phyloP scores from a whole-genome alignment of 2,113 vertebrate genomes.

The Passer domesticus region DNA sequence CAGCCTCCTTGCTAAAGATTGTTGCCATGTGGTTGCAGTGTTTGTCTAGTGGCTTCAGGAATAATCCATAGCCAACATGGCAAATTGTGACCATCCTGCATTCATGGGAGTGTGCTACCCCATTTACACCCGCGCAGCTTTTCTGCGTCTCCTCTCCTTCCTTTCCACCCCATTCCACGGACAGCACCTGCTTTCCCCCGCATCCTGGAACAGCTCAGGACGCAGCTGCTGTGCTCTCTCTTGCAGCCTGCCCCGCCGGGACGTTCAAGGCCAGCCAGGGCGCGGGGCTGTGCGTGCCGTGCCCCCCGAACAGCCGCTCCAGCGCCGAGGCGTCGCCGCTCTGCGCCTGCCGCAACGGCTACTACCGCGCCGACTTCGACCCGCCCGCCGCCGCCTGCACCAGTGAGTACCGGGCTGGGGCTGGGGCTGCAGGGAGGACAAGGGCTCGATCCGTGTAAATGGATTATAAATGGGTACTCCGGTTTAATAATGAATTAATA shows the following conservation, averaged over 20 bases:
- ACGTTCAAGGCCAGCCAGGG: conserved; percentile 96
- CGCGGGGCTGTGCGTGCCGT: conserved; percentile 83
- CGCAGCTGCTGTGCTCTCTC: not conserved
- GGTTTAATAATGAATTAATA: too few species aligned
- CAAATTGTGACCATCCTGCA: not conserved
- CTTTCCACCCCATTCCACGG: not conserved
- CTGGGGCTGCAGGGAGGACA: not conserved
- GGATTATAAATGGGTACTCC: too few species aligned
- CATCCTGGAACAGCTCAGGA: accelerated
- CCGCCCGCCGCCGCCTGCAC: conserved; percentile 90
- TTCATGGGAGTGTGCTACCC: accelerated
- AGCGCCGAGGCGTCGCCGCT: conserved; percentile 86
- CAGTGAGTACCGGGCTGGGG: conserved; percentile 80
- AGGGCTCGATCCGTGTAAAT: not conserved
- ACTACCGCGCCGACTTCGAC: conserved; percentile 90
- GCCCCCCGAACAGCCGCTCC: conserved; percentile 93
- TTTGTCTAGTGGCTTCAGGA: not conserved
- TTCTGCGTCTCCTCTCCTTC: not conserved
- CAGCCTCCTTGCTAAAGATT: not conserved
- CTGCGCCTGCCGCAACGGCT: conserved; percentile 93
- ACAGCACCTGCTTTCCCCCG: not conserved
- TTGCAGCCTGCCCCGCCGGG: conserved; percentile 90
- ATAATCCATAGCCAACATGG: not conserved
- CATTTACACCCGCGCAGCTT: accelerated
- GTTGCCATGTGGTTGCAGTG: not conserved